phyloP scores from a whole-genome alignment of 2,797 vertebrate species.

The Mycteria americana region DNA sequence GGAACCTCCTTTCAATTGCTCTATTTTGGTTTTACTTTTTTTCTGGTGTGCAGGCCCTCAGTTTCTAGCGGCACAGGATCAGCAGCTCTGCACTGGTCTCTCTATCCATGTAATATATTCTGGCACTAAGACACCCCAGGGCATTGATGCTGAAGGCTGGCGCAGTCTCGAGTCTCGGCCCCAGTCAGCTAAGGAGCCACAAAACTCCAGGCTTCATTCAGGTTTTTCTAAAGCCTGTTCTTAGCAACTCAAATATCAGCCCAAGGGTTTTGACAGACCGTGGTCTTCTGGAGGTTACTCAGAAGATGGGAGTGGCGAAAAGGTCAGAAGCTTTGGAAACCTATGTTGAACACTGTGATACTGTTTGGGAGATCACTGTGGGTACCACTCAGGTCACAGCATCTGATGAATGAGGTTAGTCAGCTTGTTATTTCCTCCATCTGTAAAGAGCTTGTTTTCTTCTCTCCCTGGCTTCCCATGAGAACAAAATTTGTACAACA shows the following conservation, averaged over 20 bases:
- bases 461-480: neutral
- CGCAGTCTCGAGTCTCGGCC: neutral
- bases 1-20: neutral
- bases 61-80: neutral
- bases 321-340: neutral
- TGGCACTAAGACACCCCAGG: neutral
- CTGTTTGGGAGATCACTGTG: neutral
- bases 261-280: neutral
- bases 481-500: neutral
- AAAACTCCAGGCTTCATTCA: neutral
- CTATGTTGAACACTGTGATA: neutral
- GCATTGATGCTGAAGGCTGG: neutral
- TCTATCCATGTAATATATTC: neutral
- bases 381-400: neutral
- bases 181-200: neutral
- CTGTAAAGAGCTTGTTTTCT: neutral
- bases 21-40: rapidly evolving
- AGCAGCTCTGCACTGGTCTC: neutral
- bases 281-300: neutral
- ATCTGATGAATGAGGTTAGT: neutral
- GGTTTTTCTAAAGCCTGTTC: neutral
- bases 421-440: neutral
- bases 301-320: neutral
- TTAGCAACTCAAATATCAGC: neutral
- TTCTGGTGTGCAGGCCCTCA: neutral